Percentiles rank a stretch among this genome's conserved stretches.
Evolutionary conservation across 2,113 vertebrate species (phyloP).

Genomic region (Amia ocellicauda): DNA sequence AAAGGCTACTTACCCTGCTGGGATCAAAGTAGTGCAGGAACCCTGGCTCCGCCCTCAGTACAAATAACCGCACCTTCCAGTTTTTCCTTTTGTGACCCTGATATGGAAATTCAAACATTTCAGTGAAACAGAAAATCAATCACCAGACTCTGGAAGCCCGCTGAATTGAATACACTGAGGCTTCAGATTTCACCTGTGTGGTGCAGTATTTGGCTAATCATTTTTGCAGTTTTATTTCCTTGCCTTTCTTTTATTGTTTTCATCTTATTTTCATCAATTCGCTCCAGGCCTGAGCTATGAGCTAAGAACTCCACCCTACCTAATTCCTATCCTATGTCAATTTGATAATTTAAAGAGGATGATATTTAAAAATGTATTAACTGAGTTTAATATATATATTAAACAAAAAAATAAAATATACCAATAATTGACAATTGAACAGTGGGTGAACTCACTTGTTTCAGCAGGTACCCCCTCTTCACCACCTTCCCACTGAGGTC

Average conservation of each 20-base stretch:
- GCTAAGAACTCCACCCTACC: too few relatives aligned
- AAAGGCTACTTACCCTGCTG: constrained; percentile 73
- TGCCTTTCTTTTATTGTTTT: too few relatives aligned
- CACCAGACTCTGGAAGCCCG: neutral
- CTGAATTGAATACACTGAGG: neutral
- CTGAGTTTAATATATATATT: too few relatives aligned
- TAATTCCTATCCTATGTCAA: too few relatives aligned
- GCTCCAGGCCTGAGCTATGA: too few relatives aligned
- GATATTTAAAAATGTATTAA: too few relatives aligned
- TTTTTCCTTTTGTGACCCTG: constrained; percentile 94
- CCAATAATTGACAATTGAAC: too few relatives aligned
- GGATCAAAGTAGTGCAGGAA: constrained; percentile 94
- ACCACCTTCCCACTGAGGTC: constrained; percentile 83
- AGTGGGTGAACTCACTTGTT: constrained; percentile 73
- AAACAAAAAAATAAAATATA: too few relatives aligned
- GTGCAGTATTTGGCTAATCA: too few relatives aligned
- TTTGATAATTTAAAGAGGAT: too few relatives aligned
- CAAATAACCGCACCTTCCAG: constrained; percentile 93
- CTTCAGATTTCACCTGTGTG: neutral
- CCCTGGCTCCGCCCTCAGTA: constrained; percentile 83
- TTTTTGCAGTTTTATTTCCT: too few relatives aligned
- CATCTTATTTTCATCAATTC: too few relatives aligned
- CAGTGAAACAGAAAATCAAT: neutral
- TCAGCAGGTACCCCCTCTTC: constrained; percentile 86
- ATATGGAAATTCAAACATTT: constrained; percentile 19